Evolutionary conservation across 2,888 invertebrate species (phyloP), one percentile per base, ranked within the genome.

Genomic region (Lysandra coridon): DNA sequence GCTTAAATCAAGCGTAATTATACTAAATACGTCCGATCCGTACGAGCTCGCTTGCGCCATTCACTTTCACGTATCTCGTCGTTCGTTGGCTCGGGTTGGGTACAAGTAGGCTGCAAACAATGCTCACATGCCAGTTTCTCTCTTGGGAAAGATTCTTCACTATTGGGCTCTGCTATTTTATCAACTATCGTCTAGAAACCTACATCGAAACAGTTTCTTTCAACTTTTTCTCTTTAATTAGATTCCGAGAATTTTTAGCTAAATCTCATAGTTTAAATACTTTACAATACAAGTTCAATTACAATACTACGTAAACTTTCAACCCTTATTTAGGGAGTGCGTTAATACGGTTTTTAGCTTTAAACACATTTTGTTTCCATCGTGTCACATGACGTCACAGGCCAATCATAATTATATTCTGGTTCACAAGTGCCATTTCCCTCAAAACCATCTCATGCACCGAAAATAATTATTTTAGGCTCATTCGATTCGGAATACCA

Each of bases 21-120:
- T 23, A 23, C 23, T 23, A 23, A 90, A 92, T 86, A 85, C 87
- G 89, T 88, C 86, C 88, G 88, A 87, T 85, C 84, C 86, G 85
- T 85, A 85, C 85, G 84, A 84, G 85, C 85, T 83, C 84, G 86
- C 88, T 90, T 91, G 88, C 88, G 88, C 91, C 93, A 93, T 93
- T 94, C 93, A 94, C 94, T 94, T 93, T 94, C 94, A 90, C 93
- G 88, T 85, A 83, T 86, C 85, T 86, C 84, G 83, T 85, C 82
- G 84, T 84, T 83, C 84, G 87, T 86, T 83, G 84, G 86, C 86
- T 84, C 86, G 84, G 85, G 83, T 83, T 85, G 86, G 83, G 84
- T 87, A 88, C 92, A 94, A 94, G 92, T 94, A 88, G 92, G 91
- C 91, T 93, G 88, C 88, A 86, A 91, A 92, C 92, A 93, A 93